Base-by-base conservation (phyloP, 2,888 invertebrate genomes). In the Apodemia mormo region DNA sequence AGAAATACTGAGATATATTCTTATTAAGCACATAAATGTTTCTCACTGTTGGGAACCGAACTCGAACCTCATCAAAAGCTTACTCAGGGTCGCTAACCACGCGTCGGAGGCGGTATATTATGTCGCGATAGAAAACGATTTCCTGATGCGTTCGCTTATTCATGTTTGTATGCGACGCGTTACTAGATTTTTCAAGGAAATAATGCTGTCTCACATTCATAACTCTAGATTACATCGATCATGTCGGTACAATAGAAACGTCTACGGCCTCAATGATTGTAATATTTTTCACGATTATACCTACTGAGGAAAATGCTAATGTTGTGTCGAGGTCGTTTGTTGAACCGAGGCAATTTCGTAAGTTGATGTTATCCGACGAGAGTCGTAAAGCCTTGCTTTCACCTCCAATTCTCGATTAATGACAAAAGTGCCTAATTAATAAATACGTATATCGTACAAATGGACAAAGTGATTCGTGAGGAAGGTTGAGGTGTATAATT, bases 211-310 rank as follows among this genome's bases (percentile, higher is more conserved):
- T 14, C 37, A 64, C 61, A 64, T 37, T 64, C 52, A 64, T 64
- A 64, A 12, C 33, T 33, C 14, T 6, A 64, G 37, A 64, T 64
- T 33, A 64, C 61, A 64, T 64, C 61, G 37, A 64, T 64, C 61
- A 37, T 37, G 14, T 49, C 14, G 49, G 49, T 5, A 64, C 61
- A 64, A 64, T 37, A 61, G 61, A 37, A 64, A 37, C 14, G 33
- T 33, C 14, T 1, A n/a, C 12, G 61, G 61, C 33, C 12, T 64
- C 33, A 64, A 37, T 64, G 61, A 64, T 64, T 37, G 33, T 64
- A 33, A 54, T 54, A 54, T 22, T 64, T 64, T 64, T 64, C 61
- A 61, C 61, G 61, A 61, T 61, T 61, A 33, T 33, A 64, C n/a
- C 6, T 37, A 64, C 61, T 14, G 14, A n/a, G 61, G 61, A 37